Evolutionary conservation across 1,140 invertebrate genomes (phyloP), one percentile per base, ranked within the genome.

Genomic region (Dryas iulia): DNA sequence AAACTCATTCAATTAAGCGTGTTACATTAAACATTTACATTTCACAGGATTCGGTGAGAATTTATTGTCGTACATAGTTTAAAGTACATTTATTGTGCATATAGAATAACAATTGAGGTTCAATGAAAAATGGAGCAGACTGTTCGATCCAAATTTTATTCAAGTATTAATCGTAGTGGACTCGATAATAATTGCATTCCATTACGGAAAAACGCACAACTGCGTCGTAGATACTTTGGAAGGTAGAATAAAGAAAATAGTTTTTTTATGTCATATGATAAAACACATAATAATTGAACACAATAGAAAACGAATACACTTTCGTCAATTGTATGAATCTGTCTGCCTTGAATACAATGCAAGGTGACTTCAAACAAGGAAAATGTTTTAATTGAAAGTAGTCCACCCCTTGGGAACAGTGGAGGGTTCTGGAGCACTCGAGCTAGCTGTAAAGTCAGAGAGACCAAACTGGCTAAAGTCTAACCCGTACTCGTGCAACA

Each of bases 401-500:
- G 88, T 89, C 88, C 88, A 90, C 8, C 88, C 86, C 59, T 84
- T 86, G 10, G 85, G 86, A 28, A 87, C 82, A n/a, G 78, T 69
- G 5, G 76, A 61, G 4, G 79, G 58, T n/a, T 84, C 78, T 5
- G 73, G 74, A 0, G 72, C 59, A 66, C 79, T 84, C 10, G 83
- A 83, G 25, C 82, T 70, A 28, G 78, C 75, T 25, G 81, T 75
- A 52, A 81, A 82, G 58, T 85, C 84, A 18, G 82, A 74, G 65
- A 89, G 72, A 28, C 84, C 84, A 52, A 87, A 91, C 59, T 85
- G 89, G 71, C 92, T 93, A 78, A 93, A 93, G 77, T 93, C 92
- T 71, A 94, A 74, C 18, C 93, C 93, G 69, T 94, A 94, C 66
- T 94, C 93, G 64, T 93, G 90, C 72, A 94, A 87, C 47, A 93